These are phyloP conservation scores for Drosophila nr. fundita DNA, from an alignment of 2,888 invertebrate genomes.

Conservation along the genomic window DNA sequence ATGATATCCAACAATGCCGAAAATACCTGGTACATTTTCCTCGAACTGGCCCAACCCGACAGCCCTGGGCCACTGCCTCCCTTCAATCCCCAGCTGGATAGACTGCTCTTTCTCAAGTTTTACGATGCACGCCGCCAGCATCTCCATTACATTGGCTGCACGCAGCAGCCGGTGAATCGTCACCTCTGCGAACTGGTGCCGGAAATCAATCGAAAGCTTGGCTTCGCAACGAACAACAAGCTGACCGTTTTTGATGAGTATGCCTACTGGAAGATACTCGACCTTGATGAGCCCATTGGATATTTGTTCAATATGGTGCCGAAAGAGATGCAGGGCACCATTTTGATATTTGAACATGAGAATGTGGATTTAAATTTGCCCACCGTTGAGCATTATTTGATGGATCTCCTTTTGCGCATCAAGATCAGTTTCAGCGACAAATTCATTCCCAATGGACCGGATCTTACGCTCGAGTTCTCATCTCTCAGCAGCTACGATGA, in stretches of 20 bases:
- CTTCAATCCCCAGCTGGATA: conserved; percentile 96
- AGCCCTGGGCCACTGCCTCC: conserved; percentile 90
- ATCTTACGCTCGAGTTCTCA: conserved; percentile 93
- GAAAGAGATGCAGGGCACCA: conserved; percentile 97
- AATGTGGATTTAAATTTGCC: conserved; percentile 93
- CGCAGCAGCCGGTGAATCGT: conserved; percentile 92
- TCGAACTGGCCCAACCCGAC: conserved; percentile 94
- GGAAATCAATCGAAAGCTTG: conserved; percentile 94
- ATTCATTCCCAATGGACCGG: conserved; percentile 95
- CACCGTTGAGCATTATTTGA: conserved; percentile 97
- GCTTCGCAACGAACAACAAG: conserved; percentile 93
- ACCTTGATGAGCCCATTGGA: conserved; percentile 90
- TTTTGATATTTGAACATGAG: conserved; percentile 97
- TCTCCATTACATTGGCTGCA: conserved; percentile 98
- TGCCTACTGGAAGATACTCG: conserved; percentile 80
- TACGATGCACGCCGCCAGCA: conserved; percentile 97
- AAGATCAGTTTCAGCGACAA: conserved; percentile 99
- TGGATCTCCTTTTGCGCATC: conserved; percentile 93
- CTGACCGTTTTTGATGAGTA: conserved; percentile 94
- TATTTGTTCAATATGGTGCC: conserved; percentile 87
- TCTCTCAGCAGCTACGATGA: conserved; percentile 97
- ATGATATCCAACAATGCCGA: conserved; percentile 87
- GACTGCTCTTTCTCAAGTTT: conserved; percentile 86
- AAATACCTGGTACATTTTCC: conserved; percentile 93
- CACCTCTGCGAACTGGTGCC: conserved; percentile 94